A percentile compares a stretch with the other conserved stretches of the same genome.
phyloP scores from a whole-genome alignment of 2,797 vertebrate species.

The Notolabrus celidotus region DNA sequence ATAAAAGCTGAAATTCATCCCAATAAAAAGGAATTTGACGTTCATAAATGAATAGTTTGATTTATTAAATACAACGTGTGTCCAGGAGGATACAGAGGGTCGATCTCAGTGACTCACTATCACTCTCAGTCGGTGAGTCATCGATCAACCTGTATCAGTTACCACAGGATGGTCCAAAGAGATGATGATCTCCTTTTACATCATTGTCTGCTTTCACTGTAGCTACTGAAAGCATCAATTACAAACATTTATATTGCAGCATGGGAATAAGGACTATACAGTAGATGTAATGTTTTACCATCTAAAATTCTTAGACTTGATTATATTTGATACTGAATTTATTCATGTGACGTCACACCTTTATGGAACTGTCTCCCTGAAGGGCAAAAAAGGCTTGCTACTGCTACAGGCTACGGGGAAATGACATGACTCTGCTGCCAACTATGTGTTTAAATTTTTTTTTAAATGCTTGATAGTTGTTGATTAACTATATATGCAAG shows the following conservation, averaged over 20 bases:
- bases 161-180: constrained; percentile 3
- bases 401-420: no score
- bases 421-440: no score
- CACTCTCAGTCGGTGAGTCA: constrained; percentile 55
- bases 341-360: no score
- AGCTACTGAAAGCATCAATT: not conserved
- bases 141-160: constrained; percentile 50
- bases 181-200: constrained; percentile 28
- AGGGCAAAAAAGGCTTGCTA: no score
- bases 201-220: constrained; percentile 5
- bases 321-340: no score
- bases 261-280: not conserved
- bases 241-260: not conserved
- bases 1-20: not conserved
- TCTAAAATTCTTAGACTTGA: not conserved
- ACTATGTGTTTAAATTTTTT: no score
- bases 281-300: not conserved
- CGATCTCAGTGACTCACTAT: constrained; percentile 57
- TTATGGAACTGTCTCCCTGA: no score
- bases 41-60: constrained; percentile 15
- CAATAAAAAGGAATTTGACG: not conserved
- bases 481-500: no score
- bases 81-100: constrained; percentile 23
- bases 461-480: no score
- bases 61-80: constrained; percentile 32